Evolutionary conservation across 2,113 vertebrate species (phyloP), one percentile per base, ranked within the genome.

Genomic region (Syrmaticus mikado): DNA sequence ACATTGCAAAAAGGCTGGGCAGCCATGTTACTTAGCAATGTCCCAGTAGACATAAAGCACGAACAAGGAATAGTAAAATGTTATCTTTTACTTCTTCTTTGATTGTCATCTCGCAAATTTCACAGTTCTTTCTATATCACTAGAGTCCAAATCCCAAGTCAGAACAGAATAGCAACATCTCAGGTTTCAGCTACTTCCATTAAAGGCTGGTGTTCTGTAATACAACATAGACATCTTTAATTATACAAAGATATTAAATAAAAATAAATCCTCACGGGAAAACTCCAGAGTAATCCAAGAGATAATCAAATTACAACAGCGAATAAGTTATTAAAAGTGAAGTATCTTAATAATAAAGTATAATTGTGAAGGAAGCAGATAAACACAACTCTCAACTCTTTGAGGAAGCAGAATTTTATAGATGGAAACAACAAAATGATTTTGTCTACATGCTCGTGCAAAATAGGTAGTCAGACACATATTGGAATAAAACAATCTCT

Each of bases 201-300:
- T 62, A 64, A 79, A 76, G 16, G 30, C 24, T 45, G 16, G 2
- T 66, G 12, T 16, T 87, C 15, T 66, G 3, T 48, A 70, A 79
- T 64, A 27, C 6, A 79, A 41, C 32, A 82, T 17, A 78, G 27
- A 68, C 30, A 71, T 55, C 27, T 89, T 90, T 74, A 94, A 90
- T 96, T 81, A 85, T 38, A 52, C 7, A 62, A 73, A 3, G 8
- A 43, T 88, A 93, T 87, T 40, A 84, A 87, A 94, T 87, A 79
- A 73, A 87, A 95, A 43, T n/a, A 76, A 91, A 93, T n/a, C 24
- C 46, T 94, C 85, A 82, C 58, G 68, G 60, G 71, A 92, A 91
- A 92, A 48, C 34, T 67, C 32, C 52, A 58, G 2, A 65, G 57
- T 71, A 92, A 90, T 85, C 46, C 45, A 79, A 89, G 46, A 61